Evolutionary conservation across 1,140 invertebrate species (phyloP).

Genomic region (Macrobrachium nipponense): DNA sequence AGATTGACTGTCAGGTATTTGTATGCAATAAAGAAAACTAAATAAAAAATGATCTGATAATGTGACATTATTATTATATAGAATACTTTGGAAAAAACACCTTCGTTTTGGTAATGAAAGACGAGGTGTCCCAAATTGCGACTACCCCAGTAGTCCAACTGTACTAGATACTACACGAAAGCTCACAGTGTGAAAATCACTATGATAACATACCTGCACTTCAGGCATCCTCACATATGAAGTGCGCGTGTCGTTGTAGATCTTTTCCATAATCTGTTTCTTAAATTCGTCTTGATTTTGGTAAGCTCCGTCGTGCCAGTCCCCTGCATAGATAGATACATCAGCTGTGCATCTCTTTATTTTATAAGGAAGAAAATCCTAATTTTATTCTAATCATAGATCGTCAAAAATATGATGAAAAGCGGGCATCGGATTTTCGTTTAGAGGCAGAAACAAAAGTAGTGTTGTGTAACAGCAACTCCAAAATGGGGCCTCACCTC

Average conservation of each 20-base stretch:
- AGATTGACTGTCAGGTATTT: too few species aligned
- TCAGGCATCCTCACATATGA: constrained; percentile 48
- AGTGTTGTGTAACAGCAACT: not conserved
- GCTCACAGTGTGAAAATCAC: too few species aligned
- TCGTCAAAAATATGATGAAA: not conserved
- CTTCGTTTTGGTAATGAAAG: not conserved
- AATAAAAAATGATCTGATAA: too few species aligned
- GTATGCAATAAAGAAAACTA: too few species aligned
- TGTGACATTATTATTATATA: too few species aligned
- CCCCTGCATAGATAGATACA: constrained; percentile 1
- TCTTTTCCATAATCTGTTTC: not conserved
- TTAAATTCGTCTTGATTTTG: constrained; percentile 28
- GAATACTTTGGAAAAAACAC: too few species aligned
- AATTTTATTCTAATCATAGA: not conserved
- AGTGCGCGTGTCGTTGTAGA: not conserved
- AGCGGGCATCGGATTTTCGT: too few species aligned
- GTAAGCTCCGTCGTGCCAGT: constrained; percentile 37
- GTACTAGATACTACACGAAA: not conserved
- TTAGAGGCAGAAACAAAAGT: not conserved
- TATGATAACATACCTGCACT: constrained; percentile 20
- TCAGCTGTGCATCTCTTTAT: not conserved
- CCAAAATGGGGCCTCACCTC: not conserved
- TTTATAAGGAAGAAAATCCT: not conserved
- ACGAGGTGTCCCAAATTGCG: not conserved
- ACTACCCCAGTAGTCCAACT: not conserved